A percentile compares a stretch with the other conserved stretches of the same genome.
Conservation (phyloP, 1,140 invertebrate species). For the Danaus melanippus region DNA sequence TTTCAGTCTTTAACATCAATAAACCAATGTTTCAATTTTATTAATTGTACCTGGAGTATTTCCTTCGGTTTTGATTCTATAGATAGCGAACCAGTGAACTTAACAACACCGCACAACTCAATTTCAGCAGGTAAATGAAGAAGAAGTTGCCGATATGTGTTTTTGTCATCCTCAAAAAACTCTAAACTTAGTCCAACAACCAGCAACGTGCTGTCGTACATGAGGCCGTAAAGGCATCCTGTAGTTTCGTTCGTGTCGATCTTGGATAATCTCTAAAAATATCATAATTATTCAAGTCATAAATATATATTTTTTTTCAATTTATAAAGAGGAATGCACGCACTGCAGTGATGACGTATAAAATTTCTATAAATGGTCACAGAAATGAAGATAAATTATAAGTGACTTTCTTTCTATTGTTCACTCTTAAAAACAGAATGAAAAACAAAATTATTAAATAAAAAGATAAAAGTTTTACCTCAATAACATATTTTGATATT, state of each 20-base stretch:
- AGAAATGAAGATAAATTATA: slow-evolving; percentile 2
- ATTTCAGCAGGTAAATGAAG: slow-evolving; percentile 81
- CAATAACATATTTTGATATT: slow-evolving; percentile 71
- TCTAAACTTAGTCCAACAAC: slow-evolving; percentile 78
- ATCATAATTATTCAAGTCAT: slow-evolving; percentile 2
- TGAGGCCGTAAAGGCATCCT: slow-evolving; percentile 82
- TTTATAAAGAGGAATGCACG: too few species aligned
- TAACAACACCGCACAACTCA: slow-evolving; percentile 81
- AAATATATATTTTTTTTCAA: too few species aligned
- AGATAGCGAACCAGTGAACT: slow-evolving; percentile 73
- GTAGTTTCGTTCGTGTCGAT: slow-evolving; percentile 71
- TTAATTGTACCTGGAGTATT: slow-evolving; percentile 72
- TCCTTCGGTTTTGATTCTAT: slow-evolving; percentile 73
- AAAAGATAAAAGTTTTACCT: slow-evolving; percentile 50
- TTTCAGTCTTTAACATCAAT: too few species aligned
- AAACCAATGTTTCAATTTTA: too few species aligned
- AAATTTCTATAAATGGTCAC: slow-evolving; percentile 4
- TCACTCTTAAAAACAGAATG: not conserved
- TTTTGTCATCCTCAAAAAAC: slow-evolving; percentile 71
- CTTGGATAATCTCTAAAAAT: slow-evolving; percentile 49
- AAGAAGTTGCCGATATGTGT: slow-evolving; percentile 74
- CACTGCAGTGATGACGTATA: slow-evolving; percentile 20
- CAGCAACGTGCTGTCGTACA: slow-evolving; percentile 79
- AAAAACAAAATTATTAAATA: slow-evolving; percentile 2
- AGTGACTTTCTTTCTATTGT: slow-evolving; percentile 1